Percentiles rank a stretch among this genome's conserved stretches.
phyloP scores from a whole-genome alignment of 2,113 vertebrate genomes.

The Phalacrocorax brasilianus region DNA sequence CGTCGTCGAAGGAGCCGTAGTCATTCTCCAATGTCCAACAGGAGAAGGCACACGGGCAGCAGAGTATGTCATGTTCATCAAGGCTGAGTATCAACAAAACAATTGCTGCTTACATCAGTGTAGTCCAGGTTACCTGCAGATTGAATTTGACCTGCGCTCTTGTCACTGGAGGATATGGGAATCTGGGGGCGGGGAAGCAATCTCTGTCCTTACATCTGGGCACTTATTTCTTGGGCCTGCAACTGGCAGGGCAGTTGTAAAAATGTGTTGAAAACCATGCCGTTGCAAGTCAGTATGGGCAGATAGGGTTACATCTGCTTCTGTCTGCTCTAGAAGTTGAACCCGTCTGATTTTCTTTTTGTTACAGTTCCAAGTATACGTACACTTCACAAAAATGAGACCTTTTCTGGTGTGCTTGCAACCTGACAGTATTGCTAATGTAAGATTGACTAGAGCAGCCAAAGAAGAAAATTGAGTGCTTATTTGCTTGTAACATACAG shows the following conservation, averaged over 20 bases:
- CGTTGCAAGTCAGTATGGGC: background rate
- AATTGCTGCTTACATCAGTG: background rate
- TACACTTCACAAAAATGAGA: background rate
- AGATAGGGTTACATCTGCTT: background rate
- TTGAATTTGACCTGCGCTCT: background rate
- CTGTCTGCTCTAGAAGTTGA: background rate
- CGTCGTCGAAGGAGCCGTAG: conserved; percentile 87
- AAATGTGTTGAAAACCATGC: background rate
- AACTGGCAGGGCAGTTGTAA: background rate
- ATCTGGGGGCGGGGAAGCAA: accelerated
- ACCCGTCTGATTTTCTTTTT: background rate
- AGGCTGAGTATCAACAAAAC: conserved; percentile 8
- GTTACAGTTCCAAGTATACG: background rate
- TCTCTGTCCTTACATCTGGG: background rate
- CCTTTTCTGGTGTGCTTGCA: background rate
- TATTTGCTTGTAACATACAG: background rate
- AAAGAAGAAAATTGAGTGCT: background rate
- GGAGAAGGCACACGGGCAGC: conserved; percentile 85
- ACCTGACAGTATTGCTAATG: background rate
- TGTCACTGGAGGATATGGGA: background rate
- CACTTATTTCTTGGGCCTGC: background rate
- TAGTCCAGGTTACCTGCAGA: background rate
- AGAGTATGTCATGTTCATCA: conserved; percentile 78
- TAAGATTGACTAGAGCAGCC: background rate
- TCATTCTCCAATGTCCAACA: conserved; percentile 88